Conservation (phyloP, 2,888 invertebrate genomes). For the Mayetiola destructor region DNA sequence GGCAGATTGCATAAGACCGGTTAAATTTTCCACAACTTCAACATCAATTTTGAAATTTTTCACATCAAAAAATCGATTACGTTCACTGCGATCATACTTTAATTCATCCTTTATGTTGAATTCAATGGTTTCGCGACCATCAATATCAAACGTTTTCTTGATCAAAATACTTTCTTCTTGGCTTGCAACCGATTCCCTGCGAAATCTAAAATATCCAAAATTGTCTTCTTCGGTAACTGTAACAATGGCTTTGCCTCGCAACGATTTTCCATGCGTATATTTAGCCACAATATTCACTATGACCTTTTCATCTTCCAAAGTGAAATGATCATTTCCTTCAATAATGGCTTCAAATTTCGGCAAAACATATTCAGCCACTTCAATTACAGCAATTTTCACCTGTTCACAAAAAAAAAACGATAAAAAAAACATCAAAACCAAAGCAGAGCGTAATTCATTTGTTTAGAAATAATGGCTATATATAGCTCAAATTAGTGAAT, state of each 20-base stretch:
- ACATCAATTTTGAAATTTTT: background rate
- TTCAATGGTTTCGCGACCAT: slow-evolving; percentile 3
- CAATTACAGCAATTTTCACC: slow-evolving; percentile 23
- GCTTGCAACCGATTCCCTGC: slow-evolving; percentile 42
- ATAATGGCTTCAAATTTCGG: slow-evolving; percentile 88
- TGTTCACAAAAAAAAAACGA: background rate
- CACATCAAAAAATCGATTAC: background rate
- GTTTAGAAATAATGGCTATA: background rate
- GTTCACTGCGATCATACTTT: background rate
- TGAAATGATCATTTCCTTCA: slow-evolving; percentile 64
- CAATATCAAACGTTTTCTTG: background rate
- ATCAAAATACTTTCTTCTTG: slow-evolving; percentile 42
- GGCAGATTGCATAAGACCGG: background rate
- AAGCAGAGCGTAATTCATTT: background rate
- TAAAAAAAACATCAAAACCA: background rate
- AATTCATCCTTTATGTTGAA: background rate
- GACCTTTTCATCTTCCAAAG: slow-evolving; percentile 65
- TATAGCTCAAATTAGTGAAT: background rate
- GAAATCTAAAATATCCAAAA: background rate
- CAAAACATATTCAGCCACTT: slow-evolving; percentile 80
- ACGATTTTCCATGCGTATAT: slow-evolving; percentile 73
- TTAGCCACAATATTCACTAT: slow-evolving; percentile 66
- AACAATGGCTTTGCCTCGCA: slow-evolving; percentile 46
- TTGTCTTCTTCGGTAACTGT: background rate
- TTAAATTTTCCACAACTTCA: background rate